Evolutionary conservation across 2,888 invertebrate species (phyloP).

Genomic region (Amiota mariae): DNA sequence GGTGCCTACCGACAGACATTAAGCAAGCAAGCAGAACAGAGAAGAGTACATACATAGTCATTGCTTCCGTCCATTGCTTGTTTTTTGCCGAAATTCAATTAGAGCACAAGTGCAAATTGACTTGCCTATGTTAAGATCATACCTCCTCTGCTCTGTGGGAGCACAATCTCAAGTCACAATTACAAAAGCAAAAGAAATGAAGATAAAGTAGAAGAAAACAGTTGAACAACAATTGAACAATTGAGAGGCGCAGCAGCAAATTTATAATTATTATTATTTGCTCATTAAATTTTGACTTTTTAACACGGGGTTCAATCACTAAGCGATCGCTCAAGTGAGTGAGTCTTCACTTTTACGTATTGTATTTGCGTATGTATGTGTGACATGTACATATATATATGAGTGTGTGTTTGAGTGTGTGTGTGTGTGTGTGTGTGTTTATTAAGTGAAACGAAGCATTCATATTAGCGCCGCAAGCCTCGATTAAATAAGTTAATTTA

Average conservation of each 20-base stretch:
- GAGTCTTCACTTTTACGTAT: too few relatives aligned
- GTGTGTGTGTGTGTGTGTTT: too few relatives aligned
- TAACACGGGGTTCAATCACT: too few relatives aligned
- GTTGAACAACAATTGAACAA: background rate
- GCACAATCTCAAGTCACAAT: too few relatives aligned
- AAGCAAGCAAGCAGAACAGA: background rate
- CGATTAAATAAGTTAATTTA: slow-evolving; percentile 42
- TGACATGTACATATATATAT: too few relatives aligned
- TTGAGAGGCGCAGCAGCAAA: background rate
- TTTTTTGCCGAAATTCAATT: slow-evolving; percentile 54
- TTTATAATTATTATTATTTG: background rate
- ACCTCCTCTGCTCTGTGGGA: slow-evolving; percentile 25
- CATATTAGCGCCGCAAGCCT: slow-evolving; percentile 32
- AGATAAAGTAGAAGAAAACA: background rate
- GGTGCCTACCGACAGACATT: slow-evolving; percentile 5
- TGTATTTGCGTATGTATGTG: too few relatives aligned
- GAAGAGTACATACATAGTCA: too few relatives aligned
- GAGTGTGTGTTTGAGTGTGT: too few relatives aligned
- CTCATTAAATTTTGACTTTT: slow-evolving; percentile 6
- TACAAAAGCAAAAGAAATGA: background rate
- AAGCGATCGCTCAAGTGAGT: too few relatives aligned
- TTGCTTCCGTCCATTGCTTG: background rate
- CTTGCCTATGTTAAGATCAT: slow-evolving; percentile 49
- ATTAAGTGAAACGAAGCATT: too few relatives aligned
- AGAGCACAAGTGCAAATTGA: slow-evolving; percentile 59